Base-by-base conservation (phyloP, 2,888 invertebrate genomes). In the Subacronicta megacephala region DNA sequence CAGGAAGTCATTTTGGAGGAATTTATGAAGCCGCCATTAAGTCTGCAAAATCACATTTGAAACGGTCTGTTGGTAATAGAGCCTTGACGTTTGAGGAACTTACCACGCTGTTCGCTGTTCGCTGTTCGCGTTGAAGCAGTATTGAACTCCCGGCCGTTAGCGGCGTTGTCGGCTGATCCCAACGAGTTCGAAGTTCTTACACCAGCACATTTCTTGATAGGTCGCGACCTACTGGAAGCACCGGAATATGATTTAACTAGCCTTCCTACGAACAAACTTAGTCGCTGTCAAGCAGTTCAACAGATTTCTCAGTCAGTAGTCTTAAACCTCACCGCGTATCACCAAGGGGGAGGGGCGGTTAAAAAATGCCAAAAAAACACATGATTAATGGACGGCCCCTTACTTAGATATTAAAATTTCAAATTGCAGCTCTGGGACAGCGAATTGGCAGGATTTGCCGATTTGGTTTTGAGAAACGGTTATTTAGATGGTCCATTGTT, bases 261-360 rank as follows among this genome's bases (percentile, higher is more conserved):
- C 10, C n/a, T 26, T 7, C 41, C 49, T 9, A 12, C 45, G 9
- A 29, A 31, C 15, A 45, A 60, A 7, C 54, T 70, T 3, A 38
- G 46, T 9, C 62, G 68, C 7, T 70, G 67, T 58, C 52, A 73
- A 37, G 42, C 51, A n/a, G 33, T 73, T 7, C 67, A 73, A 42
- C 55, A 65, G 17, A 40, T 60, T 1, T 52, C 60, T 12, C 64
- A 62, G 36, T 51, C n/a, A n/a, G n/a, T n/a, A n/a, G n/a, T n/a
- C n/a, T n/a, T n/a, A n/a, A n/a, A n/a, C n/a, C n/a, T n/a, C n/a
- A n/a, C n/a, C n/a, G n/a, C n/a, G n/a, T n/a, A n/a, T n/a, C n/a
- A n/a, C n/a, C n/a, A n/a, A n/a, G n/a, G n/a, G n/a, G n/a, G n/a
- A n/a, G n/a, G n/a, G n/a, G n/a, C n/a, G n/a, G n/a, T n/a, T n/a